Evolutionary conservation across 2,888 invertebrate species (phyloP).

Genomic region (Adela reaumurella): DNA sequence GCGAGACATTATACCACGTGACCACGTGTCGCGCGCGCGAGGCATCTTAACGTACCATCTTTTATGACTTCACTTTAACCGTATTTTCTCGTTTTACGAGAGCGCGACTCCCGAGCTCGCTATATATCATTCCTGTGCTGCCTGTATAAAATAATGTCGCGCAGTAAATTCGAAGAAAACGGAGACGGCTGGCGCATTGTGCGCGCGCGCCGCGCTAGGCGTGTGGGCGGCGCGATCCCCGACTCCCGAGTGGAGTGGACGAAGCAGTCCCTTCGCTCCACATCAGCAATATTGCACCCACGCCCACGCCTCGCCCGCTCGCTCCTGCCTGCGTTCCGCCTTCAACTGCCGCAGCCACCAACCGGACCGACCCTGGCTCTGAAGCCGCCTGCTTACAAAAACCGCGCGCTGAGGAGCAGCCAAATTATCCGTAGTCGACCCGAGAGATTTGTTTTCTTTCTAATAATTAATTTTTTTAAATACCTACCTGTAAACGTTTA

Average conservation of each 20-base stretch:
- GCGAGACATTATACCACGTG: background rate
- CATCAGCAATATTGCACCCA: background rate
- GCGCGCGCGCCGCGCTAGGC: background rate
- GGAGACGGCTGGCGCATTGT: background rate
- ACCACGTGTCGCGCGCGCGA: slow-evolving; percentile 23
- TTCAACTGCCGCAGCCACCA: no score
- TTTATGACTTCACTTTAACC: slow-evolving; percentile 21
- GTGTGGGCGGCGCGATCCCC: background rate
- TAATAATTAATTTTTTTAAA: no score
- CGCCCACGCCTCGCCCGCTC: background rate
- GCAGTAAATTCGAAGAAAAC: background rate
- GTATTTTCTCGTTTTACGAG: background rate
- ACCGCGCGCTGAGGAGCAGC: no score
- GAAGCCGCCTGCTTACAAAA: no score
- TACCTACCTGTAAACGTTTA: no score
- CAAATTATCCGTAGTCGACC: no score
- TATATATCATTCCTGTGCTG: background rate
- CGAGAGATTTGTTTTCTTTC: no score
- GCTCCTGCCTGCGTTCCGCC: no score
- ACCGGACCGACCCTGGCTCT: no score
- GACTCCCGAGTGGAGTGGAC: no score
- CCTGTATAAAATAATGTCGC: background rate
- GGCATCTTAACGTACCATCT: slow-evolving; percentile 37
- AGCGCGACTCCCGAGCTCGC: background rate
- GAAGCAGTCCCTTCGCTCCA: background rate